Evolutionary conservation across 1,140 invertebrate genomes (phyloP), one percentile per base, ranked within the genome.

Genomic region (Sycobia sp.): DNA sequence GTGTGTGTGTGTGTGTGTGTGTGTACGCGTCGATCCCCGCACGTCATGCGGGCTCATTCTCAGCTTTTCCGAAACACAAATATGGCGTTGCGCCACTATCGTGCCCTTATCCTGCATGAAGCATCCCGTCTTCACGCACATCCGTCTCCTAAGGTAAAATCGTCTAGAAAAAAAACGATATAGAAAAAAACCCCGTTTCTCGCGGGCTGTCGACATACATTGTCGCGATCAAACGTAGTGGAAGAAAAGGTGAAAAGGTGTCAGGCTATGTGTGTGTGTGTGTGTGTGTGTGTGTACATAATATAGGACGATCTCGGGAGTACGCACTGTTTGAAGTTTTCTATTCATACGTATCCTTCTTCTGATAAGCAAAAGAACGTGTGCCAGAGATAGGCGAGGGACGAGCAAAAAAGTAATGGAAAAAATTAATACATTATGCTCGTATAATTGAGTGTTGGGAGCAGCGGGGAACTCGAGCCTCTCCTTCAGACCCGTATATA

Each of bases 31-130:
- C 29, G 29, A 11, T 4, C 29, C 5, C 62, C 63, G 46, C 39
- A 67, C 60, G 22, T 32, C 59, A 62, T 77, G 70, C 71, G 75
- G 76, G 74, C 63, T 60, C 65, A 78, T 76, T 78, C 65, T 73
- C 69, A 10, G 41, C 38, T 62, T 62, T 62, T 18, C 58, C 59
- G 22, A 54, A 62, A 36, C 34, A 18, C 22, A 32, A 25, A 22
- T 32, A 38, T 36, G 47, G 23, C 27, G 5, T 0, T 0, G 18
- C 20, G 13, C 29, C 23, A 4, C 29, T 32, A 4, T 11, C 29
- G 29, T 4, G 34, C 20, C 47, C 18, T 5, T 16, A 53, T 53
- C 29, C 29, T 32, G n/a, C 29, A 11, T 11, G 5, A 11, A 4
- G 29, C 29, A 11, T 11, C 29, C 29, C 5, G 11, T 32, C 11